A percentile compares a stretch with the other conserved stretches of the same genome.
phyloP scores from a whole-genome alignment of 2,888 invertebrate genomes.

The Pardosa pseudoannulata region DNA sequence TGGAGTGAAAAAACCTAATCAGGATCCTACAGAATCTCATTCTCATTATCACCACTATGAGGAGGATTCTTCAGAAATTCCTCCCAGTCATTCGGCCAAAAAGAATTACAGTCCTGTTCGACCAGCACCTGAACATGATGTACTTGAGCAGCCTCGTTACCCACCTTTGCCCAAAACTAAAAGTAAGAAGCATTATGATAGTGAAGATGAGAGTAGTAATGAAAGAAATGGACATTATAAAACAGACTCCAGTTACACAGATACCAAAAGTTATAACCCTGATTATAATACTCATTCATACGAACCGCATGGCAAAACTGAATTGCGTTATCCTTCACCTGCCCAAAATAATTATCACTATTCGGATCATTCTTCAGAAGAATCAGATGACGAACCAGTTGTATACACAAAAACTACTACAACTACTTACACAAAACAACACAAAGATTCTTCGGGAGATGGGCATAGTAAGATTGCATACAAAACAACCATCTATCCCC shows the following conservation, averaged over 20 bases:
- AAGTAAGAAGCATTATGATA: slow-evolving; percentile 4
- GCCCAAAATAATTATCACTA: slow-evolving; percentile 5
- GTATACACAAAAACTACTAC: slow-evolving; percentile 39
- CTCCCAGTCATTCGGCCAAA: slow-evolving; percentile 19
- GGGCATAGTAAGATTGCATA: slow-evolving; percentile 19
- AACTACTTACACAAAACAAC: slow-evolving; percentile 30
- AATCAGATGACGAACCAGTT: slow-evolving; percentile 27
- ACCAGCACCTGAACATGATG: slow-evolving; percentile 52
- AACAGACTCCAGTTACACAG: not conserved
- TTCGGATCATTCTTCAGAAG: slow-evolving; percentile 30
- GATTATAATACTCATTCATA: slow-evolving; percentile 28
- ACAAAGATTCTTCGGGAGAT: not conserved
- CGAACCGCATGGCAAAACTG: slow-evolving; percentile 1
- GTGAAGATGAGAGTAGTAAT: not conserved
- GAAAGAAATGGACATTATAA: slow-evolving; percentile 9
- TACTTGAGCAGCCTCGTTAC: slow-evolving; percentile 36
- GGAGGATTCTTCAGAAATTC: not conserved
- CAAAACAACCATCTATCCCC: not conserved
- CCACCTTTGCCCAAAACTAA: slow-evolving; percentile 45
- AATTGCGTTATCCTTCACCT: slow-evolving; percentile 10
- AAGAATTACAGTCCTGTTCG: slow-evolving; percentile 51
- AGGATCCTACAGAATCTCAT: not conserved
- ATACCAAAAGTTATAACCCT: not conserved
- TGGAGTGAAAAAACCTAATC: not conserved
- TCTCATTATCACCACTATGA: not conserved